These are phyloP conservation scores for Fissipunctia ypsillon DNA, from an alignment of 2,888 invertebrate species.

Conservation along the genomic window DNA sequence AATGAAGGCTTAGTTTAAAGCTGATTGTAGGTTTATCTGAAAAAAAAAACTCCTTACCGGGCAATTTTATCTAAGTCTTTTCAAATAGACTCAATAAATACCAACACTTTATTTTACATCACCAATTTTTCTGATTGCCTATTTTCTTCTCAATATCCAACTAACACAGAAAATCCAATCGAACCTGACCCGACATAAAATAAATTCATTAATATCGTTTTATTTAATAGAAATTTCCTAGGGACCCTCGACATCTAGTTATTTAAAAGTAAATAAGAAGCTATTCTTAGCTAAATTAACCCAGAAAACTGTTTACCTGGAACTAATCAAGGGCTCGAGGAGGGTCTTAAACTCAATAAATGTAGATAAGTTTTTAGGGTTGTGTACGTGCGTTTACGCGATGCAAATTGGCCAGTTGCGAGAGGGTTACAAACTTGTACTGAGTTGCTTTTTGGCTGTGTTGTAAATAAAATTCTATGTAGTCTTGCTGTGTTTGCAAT, in stretches of 20 bases:
- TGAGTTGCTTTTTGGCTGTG: conserved; percentile 28
- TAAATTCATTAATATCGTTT: conserved; percentile 49
- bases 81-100: conserved; percentile 23
- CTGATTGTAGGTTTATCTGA: too few species aligned
- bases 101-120: conserved; percentile 20
- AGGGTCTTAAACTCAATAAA: conserved; percentile 64
- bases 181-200: conserved; percentile 35
- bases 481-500: neutral
- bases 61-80: conserved; percentile 16
- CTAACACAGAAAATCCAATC: conserved; percentile 38
- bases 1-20: too few species aligned
- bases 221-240: conserved; percentile 36
- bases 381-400: conserved; percentile 57
- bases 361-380: conserved; percentile 66
- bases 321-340: conserved; percentile 62
- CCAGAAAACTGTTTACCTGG: conserved; percentile 68
- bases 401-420: conserved; percentile 61
- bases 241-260: conserved; percentile 35
- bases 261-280: conserved; percentile 62
- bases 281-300: conserved; percentile 65
- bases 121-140: conserved; percentile 7
- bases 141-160: conserved; percentile 21
- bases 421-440: conserved; percentile 45
- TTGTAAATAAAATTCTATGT: conserved; percentile 35
- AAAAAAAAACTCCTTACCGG: too few species aligned